Evolutionary conservation across 1,140 invertebrate genomes (phyloP).

Genomic region (Megalopta genalis): DNA sequence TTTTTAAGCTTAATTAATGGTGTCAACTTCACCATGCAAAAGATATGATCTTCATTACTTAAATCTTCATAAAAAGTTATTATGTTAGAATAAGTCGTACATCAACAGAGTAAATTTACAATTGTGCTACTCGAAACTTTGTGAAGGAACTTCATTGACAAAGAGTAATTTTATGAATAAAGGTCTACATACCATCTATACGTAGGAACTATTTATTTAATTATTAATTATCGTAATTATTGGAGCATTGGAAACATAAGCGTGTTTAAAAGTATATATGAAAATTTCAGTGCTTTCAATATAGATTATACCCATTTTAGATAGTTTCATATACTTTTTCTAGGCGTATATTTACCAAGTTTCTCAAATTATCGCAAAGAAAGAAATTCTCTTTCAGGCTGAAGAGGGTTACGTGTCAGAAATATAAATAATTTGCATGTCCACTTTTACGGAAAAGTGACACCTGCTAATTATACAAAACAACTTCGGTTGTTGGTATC

Average conservation of each 20-base stretch:
- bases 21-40: conserved; percentile 14
- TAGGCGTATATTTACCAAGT: background rate
- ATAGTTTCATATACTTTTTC: background rate
- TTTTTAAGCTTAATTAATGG: conserved; percentile 13
- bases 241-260: background rate
- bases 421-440: background rate
- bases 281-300: conserved; percentile 16
- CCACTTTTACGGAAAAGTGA: background rate
- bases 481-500: background rate
- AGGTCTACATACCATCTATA: conserved; percentile 41
- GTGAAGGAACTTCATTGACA: conserved; percentile 57
- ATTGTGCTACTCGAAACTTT: conserved; percentile 47
- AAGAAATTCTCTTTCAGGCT: background rate
- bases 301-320: conserved; percentile 1
- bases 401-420: background rate
- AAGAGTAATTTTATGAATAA: conserved; percentile 65
- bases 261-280: conserved; percentile 7
- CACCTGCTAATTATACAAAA: too few relatives aligned
- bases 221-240: background rate
- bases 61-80: conserved; percentile 52
- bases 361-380: background rate
- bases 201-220: conserved; percentile 28
- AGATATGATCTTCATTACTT: too few relatives aligned
- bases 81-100: conserved; percentile 59
- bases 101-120: conserved; percentile 32